Conservation (phyloP, 2,113 vertebrate genomes). For the Tiliqua scincoides region DNA sequence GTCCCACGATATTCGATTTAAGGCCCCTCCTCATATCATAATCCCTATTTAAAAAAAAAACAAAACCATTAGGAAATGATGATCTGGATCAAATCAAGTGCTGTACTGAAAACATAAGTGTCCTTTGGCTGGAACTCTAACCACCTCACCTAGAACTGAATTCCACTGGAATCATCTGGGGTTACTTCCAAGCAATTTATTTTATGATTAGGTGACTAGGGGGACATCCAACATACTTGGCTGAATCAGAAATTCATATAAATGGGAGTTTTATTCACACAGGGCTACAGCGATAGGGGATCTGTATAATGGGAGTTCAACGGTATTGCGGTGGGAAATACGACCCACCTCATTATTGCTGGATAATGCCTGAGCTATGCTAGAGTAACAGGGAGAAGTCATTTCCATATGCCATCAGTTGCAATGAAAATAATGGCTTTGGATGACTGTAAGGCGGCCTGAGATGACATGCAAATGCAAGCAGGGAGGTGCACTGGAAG, state of each 20-base stretch:
- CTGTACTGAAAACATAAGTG: background rate
- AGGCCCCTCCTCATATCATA: background rate
- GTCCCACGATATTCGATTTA: background rate
- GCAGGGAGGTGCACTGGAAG: constrained; percentile 12
- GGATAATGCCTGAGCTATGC: constrained; percentile 34
- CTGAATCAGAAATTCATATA: constrained; percentile 17
- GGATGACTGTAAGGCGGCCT: constrained; percentile 25
- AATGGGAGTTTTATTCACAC: constrained; percentile 13
- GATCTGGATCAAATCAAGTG: background rate
- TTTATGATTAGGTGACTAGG: constrained; percentile 9
- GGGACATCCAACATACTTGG: background rate
- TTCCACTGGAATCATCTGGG: constrained; percentile 1
- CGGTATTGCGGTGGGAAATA: constrained; percentile 47
- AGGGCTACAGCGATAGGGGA: background rate
- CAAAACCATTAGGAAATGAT: background rate
- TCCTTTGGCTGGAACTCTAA: background rate
- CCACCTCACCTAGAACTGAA: background rate
- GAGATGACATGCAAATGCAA: constrained; percentile 26
- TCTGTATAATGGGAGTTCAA: constrained; percentile 10
- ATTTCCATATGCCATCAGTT: constrained; percentile 40
- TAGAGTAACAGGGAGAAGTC: constrained; percentile 44
- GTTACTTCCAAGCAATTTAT: constrained; percentile 19
- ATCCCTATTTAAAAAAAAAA: background rate
- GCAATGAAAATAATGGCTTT: constrained; percentile 53
- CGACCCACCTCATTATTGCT: constrained; percentile 30